phyloP scores from a whole-genome alignment of 2,797 vertebrate genomes.

The Coregonus ussuriensis region DNA sequence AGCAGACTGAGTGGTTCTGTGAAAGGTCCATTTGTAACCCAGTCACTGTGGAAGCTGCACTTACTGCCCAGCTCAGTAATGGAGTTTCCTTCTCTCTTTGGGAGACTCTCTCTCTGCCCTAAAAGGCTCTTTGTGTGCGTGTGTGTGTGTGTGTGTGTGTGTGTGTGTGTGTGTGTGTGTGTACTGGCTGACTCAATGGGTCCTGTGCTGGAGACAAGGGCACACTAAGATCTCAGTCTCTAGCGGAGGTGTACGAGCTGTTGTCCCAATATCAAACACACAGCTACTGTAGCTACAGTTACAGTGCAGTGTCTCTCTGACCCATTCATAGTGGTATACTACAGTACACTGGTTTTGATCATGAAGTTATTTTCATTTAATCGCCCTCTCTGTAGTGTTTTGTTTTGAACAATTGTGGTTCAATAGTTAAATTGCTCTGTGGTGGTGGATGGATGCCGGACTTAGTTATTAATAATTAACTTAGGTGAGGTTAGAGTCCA shows the following conservation, averaged over 20 bases:
- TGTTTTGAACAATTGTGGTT: slow-evolving; percentile 26
- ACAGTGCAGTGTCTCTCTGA: background rate
- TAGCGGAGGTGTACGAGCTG: background rate
- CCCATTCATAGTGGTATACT: background rate
- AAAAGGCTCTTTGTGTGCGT: slow-evolving; percentile 63
- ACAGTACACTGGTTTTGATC: background rate
- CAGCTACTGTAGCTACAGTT: background rate
- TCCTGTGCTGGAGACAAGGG: background rate
- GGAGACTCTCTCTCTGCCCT: slow-evolving; percentile 62
- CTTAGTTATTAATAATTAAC: slow-evolving; percentile 76
- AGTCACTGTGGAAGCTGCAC: slow-evolving; percentile 57
- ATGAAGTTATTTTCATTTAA: background rate
- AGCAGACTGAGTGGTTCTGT: slow-evolving; percentile 43
- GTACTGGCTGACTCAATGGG: background rate
- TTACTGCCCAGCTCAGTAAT: slow-evolving; percentile 60
- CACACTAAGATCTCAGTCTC: background rate
- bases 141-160: background rate
- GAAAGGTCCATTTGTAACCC: slow-evolving; percentile 73
- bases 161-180: slow-evolving; percentile 11
- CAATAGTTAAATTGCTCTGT: slow-evolving; percentile 44
- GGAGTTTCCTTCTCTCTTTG: slow-evolving; percentile 53
- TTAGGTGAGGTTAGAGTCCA: slow-evolving; percentile 68
- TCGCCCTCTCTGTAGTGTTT: background rate
- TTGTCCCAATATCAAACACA: background rate
- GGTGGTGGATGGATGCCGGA: slow-evolving; percentile 41